Evolutionary conservation across 1,140 invertebrate genomes (phyloP), one percentile per base, ranked within the genome.

Genomic region (Euwallacea fornicatus): DNA sequence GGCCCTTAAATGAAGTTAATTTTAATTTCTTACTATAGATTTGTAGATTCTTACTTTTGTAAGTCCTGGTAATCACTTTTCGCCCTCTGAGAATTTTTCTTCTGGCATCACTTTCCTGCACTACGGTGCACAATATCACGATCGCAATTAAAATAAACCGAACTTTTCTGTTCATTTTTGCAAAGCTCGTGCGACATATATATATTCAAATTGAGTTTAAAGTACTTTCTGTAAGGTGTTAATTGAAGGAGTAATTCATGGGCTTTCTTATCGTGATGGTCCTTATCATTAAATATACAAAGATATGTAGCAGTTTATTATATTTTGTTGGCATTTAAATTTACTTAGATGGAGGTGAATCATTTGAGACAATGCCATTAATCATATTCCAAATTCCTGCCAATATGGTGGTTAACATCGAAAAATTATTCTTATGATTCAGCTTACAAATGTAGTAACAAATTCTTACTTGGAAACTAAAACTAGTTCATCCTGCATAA

Each of bases 41-140:
- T 66, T 54, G 41, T 41, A n/a, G 61, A 66, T 74, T 85, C 90
- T 91, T 85, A 93, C 91, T 85, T 72, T 90, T 89, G 78, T 92
- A 92, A 74, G 85, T 86, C 60, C 90, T 86, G 0, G 87, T 92
- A 74, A 93, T 41, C 11, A 67, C 58, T 71, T 73, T 73, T 46
- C 75, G 62, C n/a, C 75, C 75, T 55, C 66, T 69, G 2, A 76
- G 33, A 56, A 93, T 90, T 81, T 89, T 91, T 75, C 91, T 85
- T 79, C 90, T 86, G 10, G 86, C 90, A 81, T 93, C 90, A 41
- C 85, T 84, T 82, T 90, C 88, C 76, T 88, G 85, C 72, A 87
- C 82, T 6, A 88, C 83, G 8, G 88, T 83, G 47, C 88, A 87
- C 66, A 89, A 74, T 11, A 90, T 78, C 44, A 90, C 88, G 90